Conservation (phyloP, 2,113 vertebrate genomes). For the Paramormyrops kingsleyae region DNA sequence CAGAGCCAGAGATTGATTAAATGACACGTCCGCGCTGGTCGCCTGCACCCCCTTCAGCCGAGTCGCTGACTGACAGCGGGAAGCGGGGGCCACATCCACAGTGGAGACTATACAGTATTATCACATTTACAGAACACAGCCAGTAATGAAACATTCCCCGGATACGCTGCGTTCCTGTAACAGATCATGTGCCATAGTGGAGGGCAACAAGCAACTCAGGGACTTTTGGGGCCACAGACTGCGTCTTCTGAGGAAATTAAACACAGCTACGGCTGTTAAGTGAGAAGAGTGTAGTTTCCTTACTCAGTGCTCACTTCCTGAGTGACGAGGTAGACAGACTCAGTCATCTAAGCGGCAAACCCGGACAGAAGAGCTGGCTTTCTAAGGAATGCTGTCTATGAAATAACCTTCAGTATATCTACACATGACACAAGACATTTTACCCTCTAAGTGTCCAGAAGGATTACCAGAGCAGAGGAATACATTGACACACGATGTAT, state of each 20-base stretch:
- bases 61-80: neutral
- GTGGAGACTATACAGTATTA: conserved; percentile 9
- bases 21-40: neutral
- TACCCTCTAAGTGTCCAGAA: neutral
- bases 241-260: neutral
- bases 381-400: neutral
- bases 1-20: neutral
- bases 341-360: neutral
- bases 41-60: no score
- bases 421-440: no score
- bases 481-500: neutral
- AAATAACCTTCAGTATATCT: neutral
- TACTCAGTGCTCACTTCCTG: neutral
- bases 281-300: neutral
- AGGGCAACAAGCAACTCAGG: neutral
- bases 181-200: neutral
- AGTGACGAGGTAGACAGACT: neutral
- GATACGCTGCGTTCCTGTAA: neutral
- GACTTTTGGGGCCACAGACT: neutral
- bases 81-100: conserved; percentile 18
- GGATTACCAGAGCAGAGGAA: neutral
- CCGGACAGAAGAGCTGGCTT: neutral
- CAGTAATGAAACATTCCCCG: conserved; percentile 11
- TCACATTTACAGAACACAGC: neutral
- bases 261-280: neutral